Percentiles rank a stretch among this genome's conserved stretches.
Conservation (phyloP, 2,888 invertebrate genomes). For the Lasioglossum lativentre region DNA sequence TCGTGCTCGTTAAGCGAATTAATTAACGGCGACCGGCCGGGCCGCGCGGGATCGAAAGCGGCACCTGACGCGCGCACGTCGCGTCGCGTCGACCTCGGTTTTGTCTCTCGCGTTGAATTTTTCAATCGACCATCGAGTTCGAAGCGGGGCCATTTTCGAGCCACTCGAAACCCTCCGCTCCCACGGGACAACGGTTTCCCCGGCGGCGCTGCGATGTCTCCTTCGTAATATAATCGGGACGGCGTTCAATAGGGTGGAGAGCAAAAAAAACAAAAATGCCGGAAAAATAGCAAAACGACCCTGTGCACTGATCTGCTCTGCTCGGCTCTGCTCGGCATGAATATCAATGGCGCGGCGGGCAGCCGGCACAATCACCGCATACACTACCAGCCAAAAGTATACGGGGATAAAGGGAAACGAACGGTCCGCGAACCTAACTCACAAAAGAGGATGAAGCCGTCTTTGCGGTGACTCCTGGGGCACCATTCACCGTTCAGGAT, state of each 20-base stretch:
- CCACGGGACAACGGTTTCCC: background rate
- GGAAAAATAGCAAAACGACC: background rate
- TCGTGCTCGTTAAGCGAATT: slow-evolving; percentile 29
- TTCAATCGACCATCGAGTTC: background rate
- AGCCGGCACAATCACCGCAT: slow-evolving; percentile 23
- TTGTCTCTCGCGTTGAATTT: background rate
- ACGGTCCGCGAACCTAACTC: background rate
- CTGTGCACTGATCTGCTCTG: background rate
- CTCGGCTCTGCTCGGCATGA: slow-evolving; percentile 12
- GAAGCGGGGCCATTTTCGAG: background rate
- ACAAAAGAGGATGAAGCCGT: background rate
- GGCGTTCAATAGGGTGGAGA: background rate
- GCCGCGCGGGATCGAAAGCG: background rate
- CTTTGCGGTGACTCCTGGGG: background rate
- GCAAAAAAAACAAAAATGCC: background rate
- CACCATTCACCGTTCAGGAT: background rate
- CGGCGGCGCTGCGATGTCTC: background rate
- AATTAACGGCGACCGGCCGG: background rate
- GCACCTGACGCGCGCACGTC: background rate
- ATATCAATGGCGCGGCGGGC: slow-evolving; percentile 34
- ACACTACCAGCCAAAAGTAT: slow-evolving; percentile 18
- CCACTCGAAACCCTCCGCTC: background rate
- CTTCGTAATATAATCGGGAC: slow-evolving; percentile 6
- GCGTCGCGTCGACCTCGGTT: background rate
- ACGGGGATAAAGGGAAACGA: background rate